phyloP scores from a whole-genome alignment of 2,888 invertebrate species.

The Cataglyphis livida region DNA sequence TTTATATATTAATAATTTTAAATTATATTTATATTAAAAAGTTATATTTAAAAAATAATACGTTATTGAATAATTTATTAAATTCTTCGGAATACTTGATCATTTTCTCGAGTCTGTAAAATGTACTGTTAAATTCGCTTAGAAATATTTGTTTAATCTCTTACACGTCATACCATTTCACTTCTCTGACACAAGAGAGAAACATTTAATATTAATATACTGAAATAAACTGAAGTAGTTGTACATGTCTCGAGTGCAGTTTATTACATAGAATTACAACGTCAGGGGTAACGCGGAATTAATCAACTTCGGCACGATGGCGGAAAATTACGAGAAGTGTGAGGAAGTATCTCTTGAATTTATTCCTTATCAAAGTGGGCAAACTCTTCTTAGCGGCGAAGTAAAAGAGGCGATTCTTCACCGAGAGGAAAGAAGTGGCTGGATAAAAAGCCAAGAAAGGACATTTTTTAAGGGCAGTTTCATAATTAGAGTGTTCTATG shows the following conservation, averaged over 20 bases:
- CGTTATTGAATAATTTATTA: not conserved
- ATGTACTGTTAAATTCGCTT: not conserved
- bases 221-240: not conserved
- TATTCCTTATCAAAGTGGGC: conserved; percentile 32
- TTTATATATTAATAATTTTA: too few relatives aligned
- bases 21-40: too few relatives aligned
- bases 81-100: not conserved
- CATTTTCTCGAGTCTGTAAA: not conserved
- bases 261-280: not conserved
- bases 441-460: conserved; percentile 37
- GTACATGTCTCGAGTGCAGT: not conserved
- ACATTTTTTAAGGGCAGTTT: conserved; percentile 60
- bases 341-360: conserved; percentile 1
- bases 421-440: not conserved
- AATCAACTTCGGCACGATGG: conserved; percentile 30
- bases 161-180: not conserved
- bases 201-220: conserved; percentile 1
- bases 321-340: conserved; percentile 3
- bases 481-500: conserved; percentile 70
- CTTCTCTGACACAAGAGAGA: not conserved
- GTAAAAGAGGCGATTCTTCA: not conserved
- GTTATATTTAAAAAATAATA: not conserved
- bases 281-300: not conserved
- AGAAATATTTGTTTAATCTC: not conserved
- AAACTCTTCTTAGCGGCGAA: conserved; percentile 4